Conservation (phyloP, 2,113 vertebrate genomes). For the Stegastes partitus region DNA sequence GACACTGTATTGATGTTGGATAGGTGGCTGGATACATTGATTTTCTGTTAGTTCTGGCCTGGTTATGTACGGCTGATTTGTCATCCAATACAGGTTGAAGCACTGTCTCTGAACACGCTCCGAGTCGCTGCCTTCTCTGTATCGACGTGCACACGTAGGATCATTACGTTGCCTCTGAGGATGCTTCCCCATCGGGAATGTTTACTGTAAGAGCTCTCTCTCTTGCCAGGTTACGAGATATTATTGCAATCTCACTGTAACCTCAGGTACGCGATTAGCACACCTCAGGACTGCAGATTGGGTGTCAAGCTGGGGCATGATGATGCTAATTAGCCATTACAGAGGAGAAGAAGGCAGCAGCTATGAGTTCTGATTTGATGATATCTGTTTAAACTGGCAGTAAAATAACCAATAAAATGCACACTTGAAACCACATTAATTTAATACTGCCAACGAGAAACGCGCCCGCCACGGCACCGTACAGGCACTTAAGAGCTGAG, state of each 20-base stretch:
- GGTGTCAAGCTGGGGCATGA: background rate
- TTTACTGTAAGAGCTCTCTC: constrained; percentile 34
- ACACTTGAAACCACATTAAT: background rate
- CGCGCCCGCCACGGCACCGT: background rate
- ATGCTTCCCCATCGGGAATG: constrained; percentile 21
- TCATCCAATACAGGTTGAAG: constrained; percentile 70
- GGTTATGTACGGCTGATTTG: constrained; percentile 58
- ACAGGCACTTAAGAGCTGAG: background rate
- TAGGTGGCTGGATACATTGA: constrained; percentile 72
- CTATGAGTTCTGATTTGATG: background rate
- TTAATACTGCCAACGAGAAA: background rate
- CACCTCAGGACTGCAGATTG: background rate
- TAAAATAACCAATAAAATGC: background rate
- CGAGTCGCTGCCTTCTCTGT: constrained; percentile 25
- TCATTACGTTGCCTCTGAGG: constrained; percentile 53
- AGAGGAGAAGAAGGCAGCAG: background rate
- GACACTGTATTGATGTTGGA: constrained; percentile 65
- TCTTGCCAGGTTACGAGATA: constrained; percentile 30
- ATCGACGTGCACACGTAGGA: constrained; percentile 33
- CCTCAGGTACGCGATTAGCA: constrained; percentile 12
- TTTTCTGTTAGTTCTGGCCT: constrained; percentile 72
- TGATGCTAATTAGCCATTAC: background rate
- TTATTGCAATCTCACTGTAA: constrained; percentile 10
- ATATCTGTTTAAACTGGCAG: background rate
- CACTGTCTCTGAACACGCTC: constrained; percentile 43